These are phyloP conservation scores for Hydropotes inermis DNA, from an alignment of 2,113 vertebrate genomes.

Conservation along the genomic window DNA sequence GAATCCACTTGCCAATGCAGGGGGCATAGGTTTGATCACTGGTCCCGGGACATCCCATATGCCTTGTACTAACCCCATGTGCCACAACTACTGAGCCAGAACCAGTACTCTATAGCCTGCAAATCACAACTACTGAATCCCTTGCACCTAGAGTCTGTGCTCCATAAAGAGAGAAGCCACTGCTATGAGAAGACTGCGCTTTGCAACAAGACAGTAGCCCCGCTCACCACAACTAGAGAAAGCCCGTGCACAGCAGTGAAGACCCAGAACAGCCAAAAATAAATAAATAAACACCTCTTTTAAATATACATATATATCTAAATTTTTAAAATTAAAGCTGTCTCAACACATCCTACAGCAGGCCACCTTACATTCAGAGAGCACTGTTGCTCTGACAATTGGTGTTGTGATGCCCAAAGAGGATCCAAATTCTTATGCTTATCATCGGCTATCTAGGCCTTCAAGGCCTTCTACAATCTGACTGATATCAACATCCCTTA, in stretches of 20 bases:
- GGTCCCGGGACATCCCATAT: background rate
- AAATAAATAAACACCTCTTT: background rate
- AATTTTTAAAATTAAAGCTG: background rate
- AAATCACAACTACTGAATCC: background rate
- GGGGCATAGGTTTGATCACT: background rate
- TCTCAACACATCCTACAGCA: background rate
- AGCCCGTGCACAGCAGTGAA: background rate
- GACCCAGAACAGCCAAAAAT: background rate
- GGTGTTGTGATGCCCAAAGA: background rate
- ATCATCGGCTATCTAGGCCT: background rate
- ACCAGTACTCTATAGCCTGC: background rate
- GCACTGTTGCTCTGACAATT: background rate
- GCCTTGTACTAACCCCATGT: background rate
- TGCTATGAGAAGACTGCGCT: background rate
- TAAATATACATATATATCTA: background rate
- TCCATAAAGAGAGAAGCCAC: background rate
- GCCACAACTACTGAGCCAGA: background rate
- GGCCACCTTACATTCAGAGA: background rate
- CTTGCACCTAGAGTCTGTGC: background rate
- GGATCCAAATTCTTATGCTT: background rate
- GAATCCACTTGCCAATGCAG: background rate
- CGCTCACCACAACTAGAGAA: background rate
- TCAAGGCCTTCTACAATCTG: background rate
- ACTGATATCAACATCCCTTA: background rate
- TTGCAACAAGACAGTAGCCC: background rate